These are phyloP conservation scores for Caprella mutica DNA, from an alignment of 2,888 invertebrate genomes.

Conservation along the genomic window DNA sequence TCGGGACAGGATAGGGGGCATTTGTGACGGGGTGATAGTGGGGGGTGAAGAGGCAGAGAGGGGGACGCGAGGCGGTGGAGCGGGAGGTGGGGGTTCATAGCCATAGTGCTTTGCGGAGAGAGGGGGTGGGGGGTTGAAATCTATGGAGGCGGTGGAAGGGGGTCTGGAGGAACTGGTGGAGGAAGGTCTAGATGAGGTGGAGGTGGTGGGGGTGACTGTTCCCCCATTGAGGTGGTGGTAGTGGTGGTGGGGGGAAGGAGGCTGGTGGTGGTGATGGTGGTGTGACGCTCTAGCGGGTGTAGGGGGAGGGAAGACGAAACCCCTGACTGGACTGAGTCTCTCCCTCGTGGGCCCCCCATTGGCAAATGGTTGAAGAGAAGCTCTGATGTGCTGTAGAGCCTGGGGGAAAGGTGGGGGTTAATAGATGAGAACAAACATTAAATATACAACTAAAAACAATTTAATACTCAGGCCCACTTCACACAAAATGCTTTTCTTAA, in stretches of 20 bases:
- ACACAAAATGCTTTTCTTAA: too few species aligned
- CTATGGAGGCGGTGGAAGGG: neutral
- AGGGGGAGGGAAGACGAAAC: neutral
- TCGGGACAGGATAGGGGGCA: constrained; percentile 38
- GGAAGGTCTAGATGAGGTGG: neutral
- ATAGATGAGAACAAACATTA: neutral
- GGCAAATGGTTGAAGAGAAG: constrained; percentile 33
- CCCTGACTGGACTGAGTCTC: constrained; percentile 30
- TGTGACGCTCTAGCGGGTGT: constrained; percentile 36
- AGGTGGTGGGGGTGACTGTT: neutral
- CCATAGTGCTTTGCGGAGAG: neutral
- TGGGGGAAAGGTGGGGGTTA: neutral
- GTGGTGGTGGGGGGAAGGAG: constrained; percentile 53
- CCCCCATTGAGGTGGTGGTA: constrained; percentile 37
- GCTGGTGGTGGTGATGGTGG: constrained; percentile 31
- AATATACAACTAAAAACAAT: neutral
- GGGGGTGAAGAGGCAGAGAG: constrained; percentile 53
- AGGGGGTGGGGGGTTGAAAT: neutral
- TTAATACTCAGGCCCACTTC: too few species aligned
- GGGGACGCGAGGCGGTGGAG: constrained; percentile 37
- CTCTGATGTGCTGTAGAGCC: constrained; percentile 33
- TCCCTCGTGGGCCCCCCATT: constrained; percentile 31
- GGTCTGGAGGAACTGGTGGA: neutral
- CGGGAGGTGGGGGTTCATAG: constrained; percentile 12
- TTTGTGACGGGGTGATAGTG: constrained; percentile 48